phyloP scores from a whole-genome alignment of 2,797 vertebrate species.

The Lophius americanus region DNA sequence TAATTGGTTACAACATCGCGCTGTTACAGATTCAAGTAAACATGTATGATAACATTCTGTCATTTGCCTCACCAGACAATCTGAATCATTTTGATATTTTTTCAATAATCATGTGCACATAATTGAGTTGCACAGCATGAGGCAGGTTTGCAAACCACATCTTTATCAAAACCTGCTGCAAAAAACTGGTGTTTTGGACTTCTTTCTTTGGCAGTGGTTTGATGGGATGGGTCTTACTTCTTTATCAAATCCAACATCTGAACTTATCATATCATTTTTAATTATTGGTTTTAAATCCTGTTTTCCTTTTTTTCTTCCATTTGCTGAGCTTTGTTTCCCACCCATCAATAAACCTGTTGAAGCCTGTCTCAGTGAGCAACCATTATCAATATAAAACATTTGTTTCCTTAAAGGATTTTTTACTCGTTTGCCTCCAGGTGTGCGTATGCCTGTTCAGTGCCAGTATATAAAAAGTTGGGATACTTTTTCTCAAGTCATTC shows the following conservation, averaged over 20 bases:
- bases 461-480: conserved; percentile 40
- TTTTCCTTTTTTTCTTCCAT: too few relatives aligned
- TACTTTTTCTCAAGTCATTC: not conserved
- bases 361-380: conserved; percentile 24
- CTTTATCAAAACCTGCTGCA: not conserved
- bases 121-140: conserved; percentile 29
- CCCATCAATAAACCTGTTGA: conserved; percentile 48
- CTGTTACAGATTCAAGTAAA: too few relatives aligned
- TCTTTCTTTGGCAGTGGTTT: too few relatives aligned
- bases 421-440: not conserved
- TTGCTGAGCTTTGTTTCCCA: not conserved
- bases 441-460: not conserved
- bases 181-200: too few relatives aligned
- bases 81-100: not conserved
- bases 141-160: not conserved
- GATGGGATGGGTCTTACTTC: too few relatives aligned
- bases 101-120: not conserved
- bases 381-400: conserved; percentile 14
- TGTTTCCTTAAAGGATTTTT: not conserved
- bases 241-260: too few relatives aligned
- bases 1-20: too few relatives aligned
- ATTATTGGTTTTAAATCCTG: too few relatives aligned
- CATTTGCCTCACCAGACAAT: conserved; percentile 1
- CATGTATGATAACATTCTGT: not conserved
- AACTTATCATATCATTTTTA: not conserved